A percentile compares a stretch with the other conserved stretches of the same genome.
Conservation (phyloP, 1,140 invertebrate genomes). For the Maconellicoccus hirsutus region DNA sequence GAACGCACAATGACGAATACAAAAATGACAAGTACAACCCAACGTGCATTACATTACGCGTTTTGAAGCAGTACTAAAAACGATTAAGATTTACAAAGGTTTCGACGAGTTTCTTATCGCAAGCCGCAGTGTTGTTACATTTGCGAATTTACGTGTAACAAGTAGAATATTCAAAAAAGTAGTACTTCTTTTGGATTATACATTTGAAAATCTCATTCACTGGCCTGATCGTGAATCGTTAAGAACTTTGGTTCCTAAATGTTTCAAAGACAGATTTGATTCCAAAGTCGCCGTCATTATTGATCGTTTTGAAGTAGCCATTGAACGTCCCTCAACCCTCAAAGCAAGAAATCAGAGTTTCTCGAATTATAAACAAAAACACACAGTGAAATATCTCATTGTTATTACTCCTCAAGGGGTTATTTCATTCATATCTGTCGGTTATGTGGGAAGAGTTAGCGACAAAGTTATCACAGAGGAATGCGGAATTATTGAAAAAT, state of each 20-base stretch:
- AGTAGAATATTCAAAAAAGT: conserved; percentile 17
- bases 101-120: no score
- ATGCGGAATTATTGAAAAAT: conserved; percentile 31
- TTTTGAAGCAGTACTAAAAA: no score
- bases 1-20: no score
- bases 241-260: conserved; percentile 1
- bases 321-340: conserved; percentile 29
- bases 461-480: conserved; percentile 34
- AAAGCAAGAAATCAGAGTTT: conserved; percentile 30
- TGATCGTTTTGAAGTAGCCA: conserved; percentile 24
- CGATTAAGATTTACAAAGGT: no score
- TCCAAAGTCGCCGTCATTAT: conserved; percentile 17
- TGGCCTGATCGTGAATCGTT: conserved; percentile 13
- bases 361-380: conserved; percentile 32
- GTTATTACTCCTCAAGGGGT: conserved; percentile 36
- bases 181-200: conserved; percentile 20
- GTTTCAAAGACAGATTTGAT: conserved; percentile 15
- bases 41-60: no score
- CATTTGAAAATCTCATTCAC: conserved; percentile 16
- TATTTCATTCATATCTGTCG: conserved; percentile 36
- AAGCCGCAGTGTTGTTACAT: no score
- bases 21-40: no score
- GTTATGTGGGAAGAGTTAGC: conserved; percentile 34
- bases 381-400: conserved; percentile 37
- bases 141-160: no score